Conservation (phyloP, 2,113 vertebrate species). For the Tychaedon coryphoeus region DNA sequence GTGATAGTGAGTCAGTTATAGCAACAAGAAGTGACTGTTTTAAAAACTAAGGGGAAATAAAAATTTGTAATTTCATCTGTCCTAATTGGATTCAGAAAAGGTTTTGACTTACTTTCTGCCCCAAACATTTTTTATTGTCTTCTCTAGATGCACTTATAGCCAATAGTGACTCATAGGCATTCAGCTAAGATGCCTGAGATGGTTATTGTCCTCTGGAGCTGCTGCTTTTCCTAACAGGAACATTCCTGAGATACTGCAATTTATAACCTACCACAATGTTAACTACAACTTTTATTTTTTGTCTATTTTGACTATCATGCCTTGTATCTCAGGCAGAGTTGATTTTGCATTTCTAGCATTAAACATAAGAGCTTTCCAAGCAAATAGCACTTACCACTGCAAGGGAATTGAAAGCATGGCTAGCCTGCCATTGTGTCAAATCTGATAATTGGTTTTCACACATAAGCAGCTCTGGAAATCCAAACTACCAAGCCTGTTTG, state of each 20-base stretch:
- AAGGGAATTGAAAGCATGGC: background rate
- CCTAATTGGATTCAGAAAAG: background rate
- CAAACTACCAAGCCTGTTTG: background rate
- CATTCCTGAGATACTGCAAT: background rate
- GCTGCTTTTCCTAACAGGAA: background rate
- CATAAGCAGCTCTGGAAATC: background rate
- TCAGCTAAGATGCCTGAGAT: background rate
- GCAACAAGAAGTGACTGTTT: background rate
- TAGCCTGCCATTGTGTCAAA: background rate
- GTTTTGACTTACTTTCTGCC: background rate
- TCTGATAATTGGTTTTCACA: background rate
- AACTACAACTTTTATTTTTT: background rate
- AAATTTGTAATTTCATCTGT: background rate
- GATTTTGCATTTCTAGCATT: background rate
- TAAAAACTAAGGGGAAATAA: background rate
- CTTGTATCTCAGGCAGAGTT: background rate
- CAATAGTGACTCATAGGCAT: background rate
- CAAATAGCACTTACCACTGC: background rate
- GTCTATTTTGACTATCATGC: background rate
- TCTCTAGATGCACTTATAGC: background rate
- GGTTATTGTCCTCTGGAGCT: background rate
- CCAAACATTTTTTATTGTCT: background rate
- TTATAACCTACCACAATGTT: background rate
- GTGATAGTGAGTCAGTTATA: background rate
- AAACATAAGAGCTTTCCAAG: background rate